Conservation (phyloP, 2,888 invertebrate species). For the Odontocerum albicorne region DNA sequence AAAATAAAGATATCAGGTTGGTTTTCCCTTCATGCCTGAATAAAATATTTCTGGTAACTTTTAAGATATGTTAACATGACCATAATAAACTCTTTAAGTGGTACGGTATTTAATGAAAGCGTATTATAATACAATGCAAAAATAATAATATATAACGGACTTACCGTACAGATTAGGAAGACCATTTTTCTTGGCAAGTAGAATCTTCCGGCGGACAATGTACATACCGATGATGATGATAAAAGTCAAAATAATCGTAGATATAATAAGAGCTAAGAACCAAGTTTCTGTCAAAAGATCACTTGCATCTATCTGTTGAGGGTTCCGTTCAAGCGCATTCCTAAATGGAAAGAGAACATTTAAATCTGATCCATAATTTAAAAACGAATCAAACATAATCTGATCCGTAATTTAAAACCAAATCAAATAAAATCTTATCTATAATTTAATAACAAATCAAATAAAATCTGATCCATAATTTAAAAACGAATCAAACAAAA, state of each 20-base stretch:
- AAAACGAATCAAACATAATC: no score
- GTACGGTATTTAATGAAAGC: no score
- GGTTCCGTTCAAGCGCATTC: slow-evolving; percentile 26
- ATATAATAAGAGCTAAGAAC: slow-evolving; percentile 86
- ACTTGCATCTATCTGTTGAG: slow-evolving; percentile 50
- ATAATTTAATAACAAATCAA: no score
- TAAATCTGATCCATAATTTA: neutral
- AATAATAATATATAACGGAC: neutral
- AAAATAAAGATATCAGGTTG: no score
- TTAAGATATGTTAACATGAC: no score
- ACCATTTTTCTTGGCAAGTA: slow-evolving; percentile 69
- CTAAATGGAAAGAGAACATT: slow-evolving; percentile 9
- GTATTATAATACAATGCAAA: no score
- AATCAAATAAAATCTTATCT: no score
- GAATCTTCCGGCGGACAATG: slow-evolving; percentile 70
- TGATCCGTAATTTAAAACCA: no score
- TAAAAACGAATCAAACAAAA: no score
- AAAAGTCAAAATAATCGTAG: slow-evolving; percentile 81
- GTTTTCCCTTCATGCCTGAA: no score
- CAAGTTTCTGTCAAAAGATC: slow-evolving; percentile 84
- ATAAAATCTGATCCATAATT: no score
- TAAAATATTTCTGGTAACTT: no score
- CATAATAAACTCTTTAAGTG: neutral
- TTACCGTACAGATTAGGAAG: slow-evolving; percentile 48
- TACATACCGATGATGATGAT: slow-evolving; percentile 82